phyloP scores from a whole-genome alignment of 2,113 vertebrate genomes.

The Chloebia gouldiae region DNA sequence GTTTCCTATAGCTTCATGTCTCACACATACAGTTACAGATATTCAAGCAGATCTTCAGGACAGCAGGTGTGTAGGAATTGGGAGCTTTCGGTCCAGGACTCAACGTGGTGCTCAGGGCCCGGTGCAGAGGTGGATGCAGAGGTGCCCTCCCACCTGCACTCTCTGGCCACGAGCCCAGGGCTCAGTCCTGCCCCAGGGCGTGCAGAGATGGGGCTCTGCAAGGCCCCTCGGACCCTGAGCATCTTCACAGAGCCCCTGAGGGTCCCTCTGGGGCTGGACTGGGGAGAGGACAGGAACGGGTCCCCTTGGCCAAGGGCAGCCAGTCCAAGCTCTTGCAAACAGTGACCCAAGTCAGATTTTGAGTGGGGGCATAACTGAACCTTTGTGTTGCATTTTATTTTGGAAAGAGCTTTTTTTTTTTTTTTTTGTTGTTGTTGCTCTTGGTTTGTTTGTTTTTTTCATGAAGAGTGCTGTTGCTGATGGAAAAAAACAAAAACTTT shows the following conservation, averaged over 20 bases:
- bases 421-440: too few relatives aligned
- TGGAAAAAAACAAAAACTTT: not conserved
- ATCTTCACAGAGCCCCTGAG: not conserved
- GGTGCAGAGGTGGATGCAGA: not conserved
- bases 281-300: too few relatives aligned
- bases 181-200: fast-evolving
- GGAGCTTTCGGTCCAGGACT: not conserved
- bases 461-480: not conserved
- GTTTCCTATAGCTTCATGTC: not conserved
- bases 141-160: fast-evolving
- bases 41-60: not conserved
- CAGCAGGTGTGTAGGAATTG: not conserved
- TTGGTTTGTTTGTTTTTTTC: not conserved
- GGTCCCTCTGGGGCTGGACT: fast-evolving
- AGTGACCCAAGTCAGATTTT: not conserved
- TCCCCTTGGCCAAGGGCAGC: fast-evolving
- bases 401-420: not conserved
- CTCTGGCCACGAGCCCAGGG: fast-evolving
- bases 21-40: not conserved
- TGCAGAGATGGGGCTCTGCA: not conserved
- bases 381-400: not conserved
- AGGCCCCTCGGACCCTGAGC: not conserved
- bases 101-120: fast-evolving
- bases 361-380: not conserved
- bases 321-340: too few relatives aligned